Conservation (phyloP, 1,140 invertebrate genomes). For the Drosophila truncata region DNA sequence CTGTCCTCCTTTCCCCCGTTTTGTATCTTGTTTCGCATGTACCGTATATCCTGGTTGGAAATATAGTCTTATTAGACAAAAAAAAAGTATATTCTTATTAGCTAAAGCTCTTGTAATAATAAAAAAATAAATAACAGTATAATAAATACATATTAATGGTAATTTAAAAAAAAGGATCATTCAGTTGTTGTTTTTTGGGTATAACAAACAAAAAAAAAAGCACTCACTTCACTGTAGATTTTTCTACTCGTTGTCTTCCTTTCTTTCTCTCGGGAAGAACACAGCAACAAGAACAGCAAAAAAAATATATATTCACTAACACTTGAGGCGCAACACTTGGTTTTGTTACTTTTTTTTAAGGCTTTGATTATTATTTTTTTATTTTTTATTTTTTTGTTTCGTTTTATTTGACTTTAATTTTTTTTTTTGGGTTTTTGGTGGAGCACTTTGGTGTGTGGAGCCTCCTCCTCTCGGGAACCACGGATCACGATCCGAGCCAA, state of each 20-base stretch:
- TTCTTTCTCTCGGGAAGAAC: conserved; percentile 38
- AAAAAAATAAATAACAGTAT: background rate
- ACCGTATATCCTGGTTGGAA: conserved; percentile 2
- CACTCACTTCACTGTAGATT: conserved; percentile 75
- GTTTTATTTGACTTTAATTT: background rate
- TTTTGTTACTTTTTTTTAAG: conserved; percentile 9
- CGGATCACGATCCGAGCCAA: conserved; percentile 29
- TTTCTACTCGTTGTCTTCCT: conserved; percentile 18
- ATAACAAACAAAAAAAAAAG: conserved; percentile 32
- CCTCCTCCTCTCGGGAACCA: conserved; percentile 18
- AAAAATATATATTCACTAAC: conserved; percentile 57
- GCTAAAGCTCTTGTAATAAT: no score
- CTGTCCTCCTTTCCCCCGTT: background rate
- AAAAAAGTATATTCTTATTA: no score
- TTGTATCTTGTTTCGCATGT: background rate
- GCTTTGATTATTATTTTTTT: background rate
- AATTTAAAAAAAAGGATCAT: background rate
- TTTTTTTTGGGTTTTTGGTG: conserved; percentile 7
- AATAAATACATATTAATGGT: background rate
- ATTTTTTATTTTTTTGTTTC: background rate
- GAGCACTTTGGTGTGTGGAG: conserved; percentile 25
- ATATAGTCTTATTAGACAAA: background rate
- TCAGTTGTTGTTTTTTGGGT: conserved; percentile 3
- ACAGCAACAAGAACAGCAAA: conserved; percentile 60
- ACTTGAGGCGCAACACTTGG: conserved; percentile 46